Percentiles rank a stretch among this genome's conserved stretches.
These are phyloP conservation scores for Peromyscus attwateri DNA, from an alignment of 2,797 vertebrate species.

Conservation along the genomic window DNA sequence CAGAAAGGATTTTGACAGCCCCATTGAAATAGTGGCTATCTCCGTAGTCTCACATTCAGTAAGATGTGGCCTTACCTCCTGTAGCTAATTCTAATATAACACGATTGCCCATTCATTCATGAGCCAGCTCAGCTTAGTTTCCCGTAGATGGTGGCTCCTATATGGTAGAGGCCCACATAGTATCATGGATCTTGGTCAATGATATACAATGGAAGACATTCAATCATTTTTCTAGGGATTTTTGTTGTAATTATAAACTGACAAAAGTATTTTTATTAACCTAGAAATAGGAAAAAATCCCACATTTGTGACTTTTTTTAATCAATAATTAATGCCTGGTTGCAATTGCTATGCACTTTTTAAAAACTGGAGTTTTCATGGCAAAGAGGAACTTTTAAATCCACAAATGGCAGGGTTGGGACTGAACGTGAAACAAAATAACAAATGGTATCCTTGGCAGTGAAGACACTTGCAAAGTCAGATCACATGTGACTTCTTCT, in stretches of 20 bases:
- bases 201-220: background rate
- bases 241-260: background rate
- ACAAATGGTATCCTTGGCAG: background rate
- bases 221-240: background rate
- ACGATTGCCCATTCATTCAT: background rate
- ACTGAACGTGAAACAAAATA: background rate
- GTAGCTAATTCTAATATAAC: background rate
- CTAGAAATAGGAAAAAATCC: background rate
- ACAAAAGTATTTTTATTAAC: background rate
- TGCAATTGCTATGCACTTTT: background rate
- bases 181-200: background rate
- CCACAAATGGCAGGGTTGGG: background rate
- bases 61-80: background rate
- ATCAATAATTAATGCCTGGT: background rate
- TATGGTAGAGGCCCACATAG: rapidly evolving
- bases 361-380: background rate
- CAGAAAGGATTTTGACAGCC: background rate
- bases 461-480: background rate
- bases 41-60: background rate
- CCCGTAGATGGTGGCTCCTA: background rate
- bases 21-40: background rate
- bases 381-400: background rate
- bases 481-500: background rate
- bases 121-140: background rate
- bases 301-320: background rate